Evolutionary conservation across 2,888 invertebrate species (phyloP).

Genomic region (Diadromus collaris): DNA sequence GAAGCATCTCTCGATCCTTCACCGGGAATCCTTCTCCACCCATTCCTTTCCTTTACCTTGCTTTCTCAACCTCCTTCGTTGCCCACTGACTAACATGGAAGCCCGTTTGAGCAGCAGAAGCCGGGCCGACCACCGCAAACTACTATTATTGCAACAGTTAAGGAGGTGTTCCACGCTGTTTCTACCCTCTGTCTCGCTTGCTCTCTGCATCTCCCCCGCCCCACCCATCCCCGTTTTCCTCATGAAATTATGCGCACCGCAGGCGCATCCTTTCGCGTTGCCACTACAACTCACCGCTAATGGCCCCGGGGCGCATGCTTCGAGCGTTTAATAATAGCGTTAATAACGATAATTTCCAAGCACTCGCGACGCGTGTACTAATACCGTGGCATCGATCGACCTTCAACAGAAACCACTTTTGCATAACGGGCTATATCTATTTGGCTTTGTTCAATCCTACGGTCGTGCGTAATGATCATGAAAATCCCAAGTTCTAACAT

Average conservation of each 20-base stretch:
- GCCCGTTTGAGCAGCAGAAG: constrained; percentile 47
- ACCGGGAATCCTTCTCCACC: constrained; percentile 24
- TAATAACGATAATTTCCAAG: constrained; percentile 64
- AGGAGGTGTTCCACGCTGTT: constrained; percentile 54
- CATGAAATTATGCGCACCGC: constrained; percentile 63
- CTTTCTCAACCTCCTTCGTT: constrained; percentile 41
- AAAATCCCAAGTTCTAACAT: not conserved
- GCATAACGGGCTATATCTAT: not conserved
- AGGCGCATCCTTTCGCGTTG: constrained; percentile 60
- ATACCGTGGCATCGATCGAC: constrained; percentile 22
- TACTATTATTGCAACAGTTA: constrained; percentile 65
- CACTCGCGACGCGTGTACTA: constrained; percentile 35
- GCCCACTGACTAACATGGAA: constrained; percentile 47
- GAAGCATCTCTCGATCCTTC: constrained; percentile 51
- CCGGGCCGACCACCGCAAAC: constrained; percentile 60
- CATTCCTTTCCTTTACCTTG: not conserved
- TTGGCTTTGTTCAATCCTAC: not conserved
- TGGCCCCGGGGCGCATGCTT: constrained; percentile 63
- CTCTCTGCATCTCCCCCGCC: constrained; percentile 26
- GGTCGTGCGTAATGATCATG: not conserved
- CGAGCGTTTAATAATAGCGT: constrained; percentile 67
- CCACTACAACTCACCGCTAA: constrained; percentile 63
- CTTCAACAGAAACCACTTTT: not conserved
- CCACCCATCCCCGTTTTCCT: constrained; percentile 63
- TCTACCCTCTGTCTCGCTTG: constrained; percentile 21